Evolutionary conservation across 2,888 invertebrate genomes (phyloP), one percentile per base, ranked within the genome.

Genomic region (Biston stratarius): DNA sequence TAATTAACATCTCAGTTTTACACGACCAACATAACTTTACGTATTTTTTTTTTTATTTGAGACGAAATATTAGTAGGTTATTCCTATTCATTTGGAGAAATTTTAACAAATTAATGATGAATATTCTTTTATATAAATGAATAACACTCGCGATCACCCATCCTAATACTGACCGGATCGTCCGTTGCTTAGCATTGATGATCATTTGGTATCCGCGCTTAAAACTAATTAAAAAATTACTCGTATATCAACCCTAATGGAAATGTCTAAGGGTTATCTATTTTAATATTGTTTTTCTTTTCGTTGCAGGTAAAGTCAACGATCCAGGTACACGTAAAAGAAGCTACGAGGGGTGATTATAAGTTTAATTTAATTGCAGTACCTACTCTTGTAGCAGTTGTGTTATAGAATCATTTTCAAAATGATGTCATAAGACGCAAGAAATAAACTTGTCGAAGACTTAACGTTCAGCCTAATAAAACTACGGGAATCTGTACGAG

Each of bases 1-100:
- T 86, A 87, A 87, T 90, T 89, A 86, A 83, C 75, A 74, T 40
- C 62, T 55, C 67, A 76, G 74, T 71, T 73, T 76, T 57, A 64
- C 72, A 73, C 72, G 59, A n/a, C 44, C 71, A 75, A 73, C 78
- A 74, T 81, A 76, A 80, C 79, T 81, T 77, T 76, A 79, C 77
- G 75, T 67, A 76, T 82, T 83, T 82, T 81, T 77, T 77, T 48
- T 51, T 34, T 6, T 15, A 8, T 45, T 11, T 10, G 7, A 24
- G 48, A 24, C 10, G 9, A 9, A n/a, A 6, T 14, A 45, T 24
- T 3, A 2, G 24, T 24, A 1, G 24, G 24, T n/a, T n/a, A n/a
- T n/a, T n/a, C n/a, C n/a, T n/a, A n/a, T n/a, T n/a, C n/a, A n/a
- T n/a, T 24, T 24, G 1, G 24, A 24, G 3, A 24, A 24, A 24